Conservation (phyloP, 2,113 vertebrate genomes). For the Pseudopodoces humilis region DNA sequence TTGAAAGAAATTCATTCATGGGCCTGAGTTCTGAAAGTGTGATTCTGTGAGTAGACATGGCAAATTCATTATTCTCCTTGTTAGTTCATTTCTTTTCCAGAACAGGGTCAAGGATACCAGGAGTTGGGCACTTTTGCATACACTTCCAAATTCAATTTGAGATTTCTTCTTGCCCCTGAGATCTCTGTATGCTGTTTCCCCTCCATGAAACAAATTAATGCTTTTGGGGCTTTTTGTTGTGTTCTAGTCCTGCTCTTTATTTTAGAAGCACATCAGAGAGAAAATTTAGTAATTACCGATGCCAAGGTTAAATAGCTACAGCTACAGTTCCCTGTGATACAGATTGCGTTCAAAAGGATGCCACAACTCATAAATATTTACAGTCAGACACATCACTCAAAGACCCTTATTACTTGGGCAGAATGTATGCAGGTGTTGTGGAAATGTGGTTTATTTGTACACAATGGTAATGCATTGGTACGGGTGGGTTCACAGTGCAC, state of each 20-base stretch:
- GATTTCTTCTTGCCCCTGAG: not conserved
- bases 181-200: not conserved
- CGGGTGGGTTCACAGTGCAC: not conserved
- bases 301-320: conserved; percentile 53
- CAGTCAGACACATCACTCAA: conserved; percentile 52
- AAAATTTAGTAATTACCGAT: conserved; percentile 66
- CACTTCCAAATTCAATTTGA: not conserved
- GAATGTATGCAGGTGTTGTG: not conserved
- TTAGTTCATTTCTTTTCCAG: conserved; percentile 53
- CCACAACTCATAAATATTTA: conserved; percentile 64
- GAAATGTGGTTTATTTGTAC: not conserved
- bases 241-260: conserved; percentile 21
- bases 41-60: conserved; percentile 75
- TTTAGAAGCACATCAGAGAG: conserved; percentile 49
- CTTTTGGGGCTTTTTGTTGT: not conserved
- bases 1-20: conserved; percentile 77
- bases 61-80: not conserved
- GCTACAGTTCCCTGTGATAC: conserved; percentile 24
- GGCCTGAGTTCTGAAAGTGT: conserved; percentile 78
- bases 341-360: conserved; percentile 60
- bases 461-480: not conserved
- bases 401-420: conserved; percentile 34
- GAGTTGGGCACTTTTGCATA: not conserved
- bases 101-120: not conserved
- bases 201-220: not conserved